Percentiles rank a stretch among this genome's conserved stretches.
These are phyloP conservation scores for Lepidurus apus DNA, from an alignment of 1,140 invertebrate species.

Conservation along the genomic window DNA sequence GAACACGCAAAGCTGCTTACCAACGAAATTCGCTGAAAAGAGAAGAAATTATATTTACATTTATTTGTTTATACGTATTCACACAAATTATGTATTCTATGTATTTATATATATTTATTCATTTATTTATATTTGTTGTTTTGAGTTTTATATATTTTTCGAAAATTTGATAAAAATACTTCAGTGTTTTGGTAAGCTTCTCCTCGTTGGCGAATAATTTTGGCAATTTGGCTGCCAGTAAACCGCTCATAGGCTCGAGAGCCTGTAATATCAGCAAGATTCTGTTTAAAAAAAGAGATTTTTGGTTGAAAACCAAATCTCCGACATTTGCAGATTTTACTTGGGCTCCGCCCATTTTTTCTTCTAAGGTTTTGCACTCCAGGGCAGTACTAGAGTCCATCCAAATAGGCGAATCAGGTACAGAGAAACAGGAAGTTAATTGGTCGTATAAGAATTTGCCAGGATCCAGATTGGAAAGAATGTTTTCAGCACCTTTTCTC, in stretches of 20 bases:
- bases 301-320: not conserved
- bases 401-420: conserved; percentile 85
- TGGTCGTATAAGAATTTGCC: conserved; percentile 76
- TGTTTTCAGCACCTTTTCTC: conserved; percentile 64
- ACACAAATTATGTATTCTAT: no score
- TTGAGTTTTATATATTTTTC: no score
- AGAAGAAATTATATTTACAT: conserved; percentile 32
- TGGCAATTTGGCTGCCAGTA: conserved; percentile 87
- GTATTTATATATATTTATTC: no score
- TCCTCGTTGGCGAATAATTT: conserved; percentile 66
- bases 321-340: conserved; percentile 26
- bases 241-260: conserved; percentile 90
- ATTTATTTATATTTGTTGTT: no score
- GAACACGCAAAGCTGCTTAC: conserved; percentile 88
- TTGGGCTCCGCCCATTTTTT: conserved; percentile 48
- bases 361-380: conserved; percentile 50
- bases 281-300: conserved; percentile 47
- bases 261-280: conserved; percentile 80
- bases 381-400: conserved; percentile 61
- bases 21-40: conserved; percentile 74
- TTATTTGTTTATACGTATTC: no score
- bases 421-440: conserved; percentile 65
- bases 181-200: conserved; percentile 75
- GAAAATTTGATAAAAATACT: conserved; percentile 47
- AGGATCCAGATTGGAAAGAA: conserved; percentile 61